Evolutionary conservation across 1,140 invertebrate species (phyloP), one percentile per base, ranked within the genome.

Genomic region (Lasioglossum albipes): DNA sequence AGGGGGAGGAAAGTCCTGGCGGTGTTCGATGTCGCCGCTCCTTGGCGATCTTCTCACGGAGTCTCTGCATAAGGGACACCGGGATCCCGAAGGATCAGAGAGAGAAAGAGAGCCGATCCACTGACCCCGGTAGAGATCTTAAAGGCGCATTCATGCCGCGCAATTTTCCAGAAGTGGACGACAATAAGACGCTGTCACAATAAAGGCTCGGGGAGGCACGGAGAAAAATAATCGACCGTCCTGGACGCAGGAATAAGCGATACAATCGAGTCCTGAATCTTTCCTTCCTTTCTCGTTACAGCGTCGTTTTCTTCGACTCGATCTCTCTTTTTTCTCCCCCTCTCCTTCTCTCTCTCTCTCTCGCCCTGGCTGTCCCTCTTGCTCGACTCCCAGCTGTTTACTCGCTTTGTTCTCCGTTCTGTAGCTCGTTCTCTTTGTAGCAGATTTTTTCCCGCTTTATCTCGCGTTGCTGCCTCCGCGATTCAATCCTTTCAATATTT

Each of bases 111-210:
- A 70, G 73, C 77, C 61, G 74, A 69, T 84, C 64, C 61, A 77
- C 71, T 82, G 71, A 85, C 74, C 70, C 77, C 62, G 77, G 77
- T 68, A 49, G 45, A 49, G 75, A 84, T 84, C 82, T 86, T 86
- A 67, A 79, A 75, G 84, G 62, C 65, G 78, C 89, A 90, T 91
- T 91, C 86, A 90, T 82, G 78, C 81, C 73, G 88, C 83, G 89
- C 91, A 91, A 91, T 91, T 91, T 91, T 91, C 87, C 90, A 91
- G 90, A 91, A 91, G 87, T 86, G 87, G 80, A 89, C 84, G 89
- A 91, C 90, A 91, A 91, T 87, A 70, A 90, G 83, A 67, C 75
- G 79, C 81, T 91, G 90, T 91, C 90, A 92, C 90, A 91, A 92
- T 91, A 91, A 91, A 81, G 81, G 59, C 70, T 73, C 62, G 61